Conservation (phyloP, 1,140 invertebrate species). For the Triops longicaudatus region DNA sequence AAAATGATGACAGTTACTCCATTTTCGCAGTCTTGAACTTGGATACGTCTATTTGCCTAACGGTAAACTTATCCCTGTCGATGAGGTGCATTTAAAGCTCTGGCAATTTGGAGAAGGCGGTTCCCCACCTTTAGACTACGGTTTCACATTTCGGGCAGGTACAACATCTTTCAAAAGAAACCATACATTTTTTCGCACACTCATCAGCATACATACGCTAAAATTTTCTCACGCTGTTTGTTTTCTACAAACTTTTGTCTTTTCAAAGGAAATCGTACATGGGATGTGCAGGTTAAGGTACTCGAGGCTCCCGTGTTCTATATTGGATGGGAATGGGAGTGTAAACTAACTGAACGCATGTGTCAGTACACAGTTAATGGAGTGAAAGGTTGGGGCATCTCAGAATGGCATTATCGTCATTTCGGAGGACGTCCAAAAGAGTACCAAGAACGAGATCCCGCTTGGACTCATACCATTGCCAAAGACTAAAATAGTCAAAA, state of each 20-base stretch:
- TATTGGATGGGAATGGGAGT: constrained; percentile 56
- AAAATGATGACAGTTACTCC: background rate
- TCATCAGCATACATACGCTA: too few species aligned
- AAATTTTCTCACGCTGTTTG: too few species aligned
- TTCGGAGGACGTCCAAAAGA: constrained; percentile 40
- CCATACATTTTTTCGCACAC: too few species aligned
- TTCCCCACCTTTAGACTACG: constrained; percentile 49
- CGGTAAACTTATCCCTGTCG: constrained; percentile 47
- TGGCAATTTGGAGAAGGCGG: constrained; percentile 58
- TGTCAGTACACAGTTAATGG: constrained; percentile 53
- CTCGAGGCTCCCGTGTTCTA: constrained; percentile 52
- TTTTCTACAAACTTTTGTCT: background rate
- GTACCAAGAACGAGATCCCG: constrained; percentile 40
- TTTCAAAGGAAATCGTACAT: background rate
- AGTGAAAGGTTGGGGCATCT: constrained; percentile 53
- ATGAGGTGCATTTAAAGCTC: constrained; percentile 52
- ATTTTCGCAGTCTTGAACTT: constrained; percentile 48
- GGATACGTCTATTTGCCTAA: constrained; percentile 52
- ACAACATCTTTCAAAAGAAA: constrained; percentile 23
- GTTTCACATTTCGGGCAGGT: constrained; percentile 52
- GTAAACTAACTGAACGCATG: constrained; percentile 56
- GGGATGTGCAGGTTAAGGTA: constrained; percentile 46
- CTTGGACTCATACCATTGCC: constrained; percentile 36
- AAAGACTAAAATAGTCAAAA: background rate
- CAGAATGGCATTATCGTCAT: constrained; percentile 59